Evolutionary conservation across 2,113 vertebrate genomes (phyloP).

Genomic region (Stercorarius parasiticus): DNA sequence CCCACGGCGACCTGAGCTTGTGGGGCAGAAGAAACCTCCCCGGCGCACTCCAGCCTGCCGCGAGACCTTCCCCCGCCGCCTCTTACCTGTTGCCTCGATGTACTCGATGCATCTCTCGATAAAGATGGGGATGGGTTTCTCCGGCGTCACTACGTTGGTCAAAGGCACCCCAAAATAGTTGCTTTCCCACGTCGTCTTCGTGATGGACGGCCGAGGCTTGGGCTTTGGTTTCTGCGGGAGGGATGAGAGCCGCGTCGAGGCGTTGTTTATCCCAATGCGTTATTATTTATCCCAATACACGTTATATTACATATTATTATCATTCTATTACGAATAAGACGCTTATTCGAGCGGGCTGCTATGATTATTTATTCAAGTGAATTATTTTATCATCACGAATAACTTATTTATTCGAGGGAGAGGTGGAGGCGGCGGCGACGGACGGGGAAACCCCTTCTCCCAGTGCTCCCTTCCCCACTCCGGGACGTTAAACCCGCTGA

Average conservation of each 20-base stretch:
- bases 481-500: accelerated
- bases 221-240: slow-evolving; percentile 83
- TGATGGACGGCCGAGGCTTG: slow-evolving; percentile 88
- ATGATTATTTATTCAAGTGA: background rate
- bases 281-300: background rate
- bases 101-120: slow-evolving; percentile 94
- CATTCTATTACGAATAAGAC: too few relatives aligned
- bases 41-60: accelerated
- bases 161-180: slow-evolving; percentile 92
- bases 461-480: background rate
- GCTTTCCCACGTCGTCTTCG: slow-evolving; percentile 89
- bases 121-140: slow-evolving; percentile 90
- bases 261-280: background rate
- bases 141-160: slow-evolving; percentile 79
- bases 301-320: too few relatives aligned
- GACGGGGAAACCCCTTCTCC: background rate
- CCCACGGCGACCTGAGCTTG: accelerated
- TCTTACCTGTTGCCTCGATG: slow-evolving; percentile 91
- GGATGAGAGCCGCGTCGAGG: background rate
- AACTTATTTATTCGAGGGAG: background rate
- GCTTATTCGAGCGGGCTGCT: too few relatives aligned
- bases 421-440: accelerated
- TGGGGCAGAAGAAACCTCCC: background rate
- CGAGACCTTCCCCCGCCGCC: background rate
- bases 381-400: accelerated